Evolutionary conservation across 2,888 invertebrate genomes (phyloP), one percentile per base, ranked within the genome.

Genomic region (Drosophila setosimentum): DNA sequence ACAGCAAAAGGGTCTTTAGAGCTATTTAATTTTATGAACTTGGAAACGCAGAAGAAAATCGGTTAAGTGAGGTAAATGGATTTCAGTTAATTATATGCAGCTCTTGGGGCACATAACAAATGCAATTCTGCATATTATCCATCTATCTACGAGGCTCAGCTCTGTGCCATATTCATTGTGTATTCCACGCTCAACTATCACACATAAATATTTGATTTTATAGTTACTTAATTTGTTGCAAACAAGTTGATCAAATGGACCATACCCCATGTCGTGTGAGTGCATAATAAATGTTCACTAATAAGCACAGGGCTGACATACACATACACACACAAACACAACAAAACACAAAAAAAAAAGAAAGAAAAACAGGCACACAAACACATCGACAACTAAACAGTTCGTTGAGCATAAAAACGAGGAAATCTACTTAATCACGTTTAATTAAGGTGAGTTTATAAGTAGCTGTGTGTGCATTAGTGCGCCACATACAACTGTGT

Each of bases 391-490:
- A 83, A 83, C 79, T 88, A 85, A 85, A 87, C 85, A 89, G 85
- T 83, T 82, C 82, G 84, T 84, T 72, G 84, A 83, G 86, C 85
- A 87, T 81, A 87, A 87, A 89, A 83, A 86, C 78, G 90, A 82
- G 90, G 83, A 89, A 87, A 87, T 87, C 87, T 86, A 88, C 88
- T 88, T 88, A 88, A 88, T 88, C 90, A 88, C 90, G 80, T 89
- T 90, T 91, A 91, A 91, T 91, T 91, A 83, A 91, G 91, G 91
- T 90, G 84, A 88, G 89, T 86, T 86, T 79, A 86, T 88, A 79
- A 84, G 85, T 81, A 88, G 82, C 57, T 67, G 53, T 68, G 58
- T 68, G 42, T 70, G 40, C 68, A 67, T 72, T 77, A 72, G 76
- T 72, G 40, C 54, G 18, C 29, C 24, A 68, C 49, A 53, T 62